Base-by-base conservation (phyloP, 2,113 vertebrate species). In the Oxygymnocypris stewartii region DNA sequence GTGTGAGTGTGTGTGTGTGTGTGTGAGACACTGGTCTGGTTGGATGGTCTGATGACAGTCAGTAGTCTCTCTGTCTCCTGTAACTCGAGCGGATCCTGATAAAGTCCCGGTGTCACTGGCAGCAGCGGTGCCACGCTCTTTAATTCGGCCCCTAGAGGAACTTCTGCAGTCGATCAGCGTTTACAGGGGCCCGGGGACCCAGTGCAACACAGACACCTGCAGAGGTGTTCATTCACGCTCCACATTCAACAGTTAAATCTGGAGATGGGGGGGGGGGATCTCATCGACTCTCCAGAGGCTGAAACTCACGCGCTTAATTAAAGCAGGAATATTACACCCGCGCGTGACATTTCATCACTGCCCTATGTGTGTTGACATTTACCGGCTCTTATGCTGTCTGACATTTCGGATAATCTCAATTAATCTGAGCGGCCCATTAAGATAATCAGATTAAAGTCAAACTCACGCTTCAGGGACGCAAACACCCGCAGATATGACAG, bases 91-190 rank as follows among this genome's bases (percentile, higher is more conserved):
- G 91, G 91, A 95, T 95, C 91, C 92, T 92, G 75, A 95, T 95
- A 93, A 94, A 94, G 93, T 94, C 94, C 94, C 95, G 92, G 92
- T 94, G 93, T 94, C 94, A 94, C 94, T 92, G 93, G 82, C 92
- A 90, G 92, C 91, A 91, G 90, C 90, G 82, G 91, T 92, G 92
- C 20, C 7, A 23, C 7, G 25, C 91, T 94, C 93, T 94, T 95
- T 94, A 94, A 95, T 94, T 92, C 93, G 90, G 89, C 88, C 93
- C 92, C 92, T 25, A 23, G 92, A 93, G 94, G 92, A 89, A 85
- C 90, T 93, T 89, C 74, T 85, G 3, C 86, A 94, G 94, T 94
- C 94, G 93, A 94, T 94, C 93, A 93, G 91, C 90, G 93, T 95
- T 94, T 93, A 65, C 59, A 47, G 86, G n/a, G 73, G 82, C 85